Base-by-base conservation (phyloP, 2,888 invertebrate species). In the Drepanosiphum platanoidis region DNA sequence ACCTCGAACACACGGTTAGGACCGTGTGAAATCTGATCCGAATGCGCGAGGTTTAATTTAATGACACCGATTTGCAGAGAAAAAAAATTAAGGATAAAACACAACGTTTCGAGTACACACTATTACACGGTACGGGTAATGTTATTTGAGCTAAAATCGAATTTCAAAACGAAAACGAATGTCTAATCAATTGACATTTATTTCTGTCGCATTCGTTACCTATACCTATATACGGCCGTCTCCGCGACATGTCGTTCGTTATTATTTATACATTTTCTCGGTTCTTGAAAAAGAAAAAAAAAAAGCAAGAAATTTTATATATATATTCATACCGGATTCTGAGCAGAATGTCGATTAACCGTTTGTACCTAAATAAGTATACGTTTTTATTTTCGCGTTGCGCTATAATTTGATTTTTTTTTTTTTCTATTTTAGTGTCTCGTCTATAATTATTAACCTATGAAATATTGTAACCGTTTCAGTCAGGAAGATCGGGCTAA, bases 281-380 rank as follows among this genome's bases (percentile, higher is more conserved):
- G 30, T 30, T 1, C 18, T 72, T 39, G 39, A 71, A 27, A 1
- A 42, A 5, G 15, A n/a, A 58, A 58, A n/a, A n/a, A n/a, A n/a
- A n/a, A n/a, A n/a, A n/a, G n/a, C 7, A 58, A 3, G 3, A 18
- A 3, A n/a, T 61, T 7, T n/a, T n/a, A 13, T 27, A 39, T 13
- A n/a, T 36, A 18, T 9, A 46, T 27, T 3, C 30, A 27, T 64
- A 52, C 52, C 22, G 3, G n/a, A 13, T 13, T 72, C 5, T 42
- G 11, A 22, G 4, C n/a, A 68, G n/a, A 79, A 46, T 79, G 46
- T 52, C 34, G 79, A 79, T 68, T 46, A 32, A 79, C 46, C n/a
- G 27, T n/a, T 2, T 61, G n/a, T 46, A 46, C 46, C 46, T 9
- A 46, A 13, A n/a, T n/a, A n/a, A n/a, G 5, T 32, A 68, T 15